Percentiles rank a stretch among this genome's conserved stretches.
phyloP scores from a whole-genome alignment of 2,113 vertebrate species.

The Oryzias celebensis region DNA sequence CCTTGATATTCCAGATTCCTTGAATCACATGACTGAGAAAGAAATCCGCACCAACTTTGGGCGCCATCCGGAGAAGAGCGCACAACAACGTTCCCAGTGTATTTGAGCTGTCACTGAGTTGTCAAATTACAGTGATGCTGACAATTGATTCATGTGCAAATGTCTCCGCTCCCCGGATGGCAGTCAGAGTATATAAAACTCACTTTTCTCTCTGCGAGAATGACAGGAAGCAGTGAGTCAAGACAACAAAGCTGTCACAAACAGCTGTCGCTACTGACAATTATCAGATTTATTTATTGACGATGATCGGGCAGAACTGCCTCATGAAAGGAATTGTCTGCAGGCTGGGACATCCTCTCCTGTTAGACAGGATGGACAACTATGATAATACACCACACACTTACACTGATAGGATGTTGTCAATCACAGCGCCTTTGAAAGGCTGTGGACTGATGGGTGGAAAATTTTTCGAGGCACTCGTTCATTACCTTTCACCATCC shows the following conservation, averaged over 20 bases:
- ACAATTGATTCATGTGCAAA: slow-evolving; percentile 98
- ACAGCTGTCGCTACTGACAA: slow-evolving; percentile 89
- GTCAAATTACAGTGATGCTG: slow-evolving; percentile 87
- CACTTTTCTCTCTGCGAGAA: slow-evolving; percentile 86
- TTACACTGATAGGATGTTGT: slow-evolving; percentile 69
- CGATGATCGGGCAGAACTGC: slow-evolving; percentile 78
- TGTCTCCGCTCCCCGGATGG: slow-evolving; percentile 88
- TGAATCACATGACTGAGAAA: slow-evolving; percentile 62
- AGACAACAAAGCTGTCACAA: slow-evolving; percentile 95
- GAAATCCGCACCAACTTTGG: slow-evolving; percentile 70
- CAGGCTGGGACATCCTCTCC: slow-evolving; percentile 71
- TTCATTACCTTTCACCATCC: slow-evolving; percentile 62
- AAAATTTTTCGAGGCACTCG: slow-evolving; percentile 57
- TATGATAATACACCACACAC: slow-evolving; percentile 61
- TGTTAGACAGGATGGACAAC: slow-evolving; percentile 70
- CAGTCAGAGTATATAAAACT: slow-evolving; percentile 90
- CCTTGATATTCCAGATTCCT: slow-evolving; percentile 74
- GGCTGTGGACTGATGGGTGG: slow-evolving; percentile 52
- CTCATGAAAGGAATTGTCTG: slow-evolving; percentile 69
- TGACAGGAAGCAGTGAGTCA: slow-evolving; percentile 92
- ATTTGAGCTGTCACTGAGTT: slow-evolving; percentile 83
- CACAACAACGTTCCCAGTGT: slow-evolving; percentile 77
- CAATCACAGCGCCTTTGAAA: slow-evolving; percentile 67
- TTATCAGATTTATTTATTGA: slow-evolving; percentile 83
- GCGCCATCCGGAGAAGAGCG: slow-evolving; percentile 68